A percentile compares a stretch with the other conserved stretches of the same genome.
Conservation (phyloP, 2,113 vertebrate species). For the Clupea harengus region DNA sequence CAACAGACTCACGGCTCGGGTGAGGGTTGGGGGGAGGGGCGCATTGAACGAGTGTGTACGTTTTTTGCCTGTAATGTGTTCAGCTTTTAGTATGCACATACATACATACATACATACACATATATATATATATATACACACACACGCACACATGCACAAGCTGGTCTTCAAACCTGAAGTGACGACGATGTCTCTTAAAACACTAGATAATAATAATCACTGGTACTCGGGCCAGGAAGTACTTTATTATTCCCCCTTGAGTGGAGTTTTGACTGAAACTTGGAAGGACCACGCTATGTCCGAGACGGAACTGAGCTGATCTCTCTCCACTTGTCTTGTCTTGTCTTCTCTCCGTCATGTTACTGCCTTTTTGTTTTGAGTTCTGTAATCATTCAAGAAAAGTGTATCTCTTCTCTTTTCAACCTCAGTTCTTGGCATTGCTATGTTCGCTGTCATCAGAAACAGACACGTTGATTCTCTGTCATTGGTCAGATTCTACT, state of each 20-base stretch:
- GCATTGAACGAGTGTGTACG: not conserved
- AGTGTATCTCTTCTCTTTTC: not conserved
- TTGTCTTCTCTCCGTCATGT: not conserved
- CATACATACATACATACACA: not conserved
- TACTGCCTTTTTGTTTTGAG: not conserved
- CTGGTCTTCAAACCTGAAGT: constrained; percentile 14
- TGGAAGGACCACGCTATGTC: constrained; percentile 2
- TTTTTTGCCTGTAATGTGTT: constrained; percentile 9
- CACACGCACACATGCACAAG: not conserved
- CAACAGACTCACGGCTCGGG: not conserved
- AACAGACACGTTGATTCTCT: not conserved
- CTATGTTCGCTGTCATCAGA: not conserved
- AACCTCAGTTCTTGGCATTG: constrained; percentile 11
- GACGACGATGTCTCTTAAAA: not conserved
- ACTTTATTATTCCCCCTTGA: not conserved
- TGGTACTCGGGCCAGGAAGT: not conserved
- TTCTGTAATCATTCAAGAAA: constrained; percentile 12
- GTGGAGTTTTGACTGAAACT: constrained; percentile 3
- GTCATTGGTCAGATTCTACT: not conserved
- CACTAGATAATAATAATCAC: not conserved
- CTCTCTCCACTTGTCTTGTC: not conserved
- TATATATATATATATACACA: not conserved
- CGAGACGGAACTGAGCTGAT: not conserved
- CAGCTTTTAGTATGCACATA: not conserved
- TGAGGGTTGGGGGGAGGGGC: not conserved